phyloP scores from a whole-genome alignment of 2,888 invertebrate species.

The Cheilosia grossa region DNA sequence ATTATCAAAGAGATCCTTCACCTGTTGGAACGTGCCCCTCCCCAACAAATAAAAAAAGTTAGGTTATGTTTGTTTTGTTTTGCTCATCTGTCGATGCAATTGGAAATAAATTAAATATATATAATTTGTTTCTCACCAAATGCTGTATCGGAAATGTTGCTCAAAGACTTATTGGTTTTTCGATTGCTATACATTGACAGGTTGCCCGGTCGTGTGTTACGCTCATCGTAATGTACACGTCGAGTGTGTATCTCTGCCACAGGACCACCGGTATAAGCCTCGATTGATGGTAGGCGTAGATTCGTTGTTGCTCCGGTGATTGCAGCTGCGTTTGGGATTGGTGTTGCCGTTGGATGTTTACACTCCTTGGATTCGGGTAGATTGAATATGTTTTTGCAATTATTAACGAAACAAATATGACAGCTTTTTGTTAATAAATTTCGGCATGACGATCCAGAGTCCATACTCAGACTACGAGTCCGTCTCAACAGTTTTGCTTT shows the following conservation, averaged over 20 bases:
- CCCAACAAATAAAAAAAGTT: not conserved
- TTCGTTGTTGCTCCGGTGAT: slow-evolving; percentile 47
- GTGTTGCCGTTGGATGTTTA: slow-evolving; percentile 64
- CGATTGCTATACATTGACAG: slow-evolving; percentile 72
- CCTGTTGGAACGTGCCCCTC: not conserved
- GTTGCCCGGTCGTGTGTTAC: slow-evolving; percentile 41
- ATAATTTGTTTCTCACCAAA: slow-evolving; percentile 73
- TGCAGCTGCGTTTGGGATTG: slow-evolving; percentile 32
- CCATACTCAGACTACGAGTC: slow-evolving; percentile 82
- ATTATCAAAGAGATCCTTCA: not conserved
- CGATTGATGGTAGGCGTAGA: slow-evolving; percentile 59
- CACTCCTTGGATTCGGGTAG: slow-evolving; percentile 78
- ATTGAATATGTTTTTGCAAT: slow-evolving; percentile 82
- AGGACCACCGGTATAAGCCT: slow-evolving; percentile 21
- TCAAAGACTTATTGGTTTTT: slow-evolving; percentile 77
- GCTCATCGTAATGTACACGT: slow-evolving; percentile 54
- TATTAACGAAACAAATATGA: slow-evolving; percentile 83
- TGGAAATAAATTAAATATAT: not conserved
- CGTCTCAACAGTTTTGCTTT: slow-evolving; percentile 78
- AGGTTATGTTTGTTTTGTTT: not conserved
- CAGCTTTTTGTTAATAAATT: slow-evolving; percentile 79
- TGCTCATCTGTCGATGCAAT: not conserved
- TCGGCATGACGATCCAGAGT: slow-evolving; percentile 81
- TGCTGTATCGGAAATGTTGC: slow-evolving; percentile 76
- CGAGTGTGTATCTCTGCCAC: slow-evolving; percentile 54